A percentile compares a stretch with the other conserved stretches of the same genome.
These are phyloP conservation scores for Drosophila nasuta DNA, from an alignment of 1,140 invertebrate species.

Conservation along the genomic window DNA sequence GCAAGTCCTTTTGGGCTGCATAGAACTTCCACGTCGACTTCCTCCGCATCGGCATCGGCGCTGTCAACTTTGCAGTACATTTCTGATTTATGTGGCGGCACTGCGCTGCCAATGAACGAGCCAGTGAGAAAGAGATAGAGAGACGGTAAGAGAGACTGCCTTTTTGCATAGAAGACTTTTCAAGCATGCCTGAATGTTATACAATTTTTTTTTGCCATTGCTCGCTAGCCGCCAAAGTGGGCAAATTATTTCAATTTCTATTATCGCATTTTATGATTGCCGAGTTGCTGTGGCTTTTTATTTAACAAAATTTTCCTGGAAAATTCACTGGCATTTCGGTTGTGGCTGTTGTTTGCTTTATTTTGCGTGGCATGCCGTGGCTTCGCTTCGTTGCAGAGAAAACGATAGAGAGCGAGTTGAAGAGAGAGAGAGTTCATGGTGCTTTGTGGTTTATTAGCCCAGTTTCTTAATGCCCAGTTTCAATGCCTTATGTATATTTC, in stretches of 20 bases:
- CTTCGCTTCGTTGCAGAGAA: not conserved
- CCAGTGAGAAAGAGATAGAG: not conserved
- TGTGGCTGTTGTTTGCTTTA: slow-evolving; percentile 18
- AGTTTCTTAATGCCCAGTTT: slow-evolving; percentile 46
- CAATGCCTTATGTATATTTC: slow-evolving; percentile 35
- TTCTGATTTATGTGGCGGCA: slow-evolving; percentile 77
- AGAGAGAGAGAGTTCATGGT: slow-evolving; percentile 37
- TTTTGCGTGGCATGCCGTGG: slow-evolving; percentile 25
- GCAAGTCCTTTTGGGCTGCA: slow-evolving; percentile 42
- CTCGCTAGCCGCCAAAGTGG: slow-evolving; percentile 65
- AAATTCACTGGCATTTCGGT: slow-evolving; percentile 51
- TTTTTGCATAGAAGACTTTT: slow-evolving; percentile 48
- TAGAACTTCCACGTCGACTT: slow-evolving; percentile 17
- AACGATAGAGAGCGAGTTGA: not conserved
- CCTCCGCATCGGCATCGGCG: slow-evolving; percentile 26
- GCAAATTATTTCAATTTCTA: slow-evolving; percentile 83
- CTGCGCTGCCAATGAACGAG: not conserved
- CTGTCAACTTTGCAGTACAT: slow-evolving; percentile 72
- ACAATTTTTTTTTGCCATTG: slow-evolving; percentile 2
- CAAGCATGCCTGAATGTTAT: slow-evolving; percentile 29
- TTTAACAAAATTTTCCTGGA: slow-evolving; percentile 51
- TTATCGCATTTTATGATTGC: slow-evolving; percentile 79
- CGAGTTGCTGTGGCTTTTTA: slow-evolving; percentile 49
- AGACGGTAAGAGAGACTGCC: not conserved
- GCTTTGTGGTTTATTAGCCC: slow-evolving; percentile 74